Evolutionary conservation across 2,113 vertebrate species (phyloP).

Genomic region (Eurypyga helias): DNA sequence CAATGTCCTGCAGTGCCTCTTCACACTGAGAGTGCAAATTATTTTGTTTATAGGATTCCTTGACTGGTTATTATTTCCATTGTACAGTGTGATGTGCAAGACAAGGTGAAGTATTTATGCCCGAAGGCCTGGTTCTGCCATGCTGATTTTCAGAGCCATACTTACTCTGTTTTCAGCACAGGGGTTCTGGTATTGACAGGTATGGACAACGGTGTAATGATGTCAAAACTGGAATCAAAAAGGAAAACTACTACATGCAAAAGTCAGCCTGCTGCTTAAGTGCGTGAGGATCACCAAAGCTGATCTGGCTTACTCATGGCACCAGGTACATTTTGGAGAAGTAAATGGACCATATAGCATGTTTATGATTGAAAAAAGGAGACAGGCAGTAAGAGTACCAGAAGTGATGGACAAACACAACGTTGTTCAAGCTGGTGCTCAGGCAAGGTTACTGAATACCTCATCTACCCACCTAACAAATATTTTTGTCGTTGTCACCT

Average conservation of each 20-base stretch:
- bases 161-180: neutral
- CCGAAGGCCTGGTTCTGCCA: neutral
- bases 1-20: neutral
- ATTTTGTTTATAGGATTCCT: neutral
- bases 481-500: neutral
- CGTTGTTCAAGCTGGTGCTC: fast-evolving
- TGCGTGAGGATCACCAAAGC: neutral
- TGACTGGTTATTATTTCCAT: neutral
- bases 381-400: neutral
- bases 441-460: neutral
- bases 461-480: neutral
- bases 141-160: neutral
- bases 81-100: neutral
- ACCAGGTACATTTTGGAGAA: neutral
- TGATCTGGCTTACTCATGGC: neutral
- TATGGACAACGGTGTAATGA: neutral
- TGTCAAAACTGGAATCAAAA: neutral
- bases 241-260: neutral
- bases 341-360: neutral
- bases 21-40: slow-evolving; percentile 2
- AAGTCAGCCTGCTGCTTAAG: neutral
- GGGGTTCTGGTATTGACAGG: neutral
- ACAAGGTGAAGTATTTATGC: neutral
- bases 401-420: neutral
- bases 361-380: neutral